Evolutionary conservation across 2,797 vertebrate genomes (phyloP), one percentile per base, ranked within the genome.

Genomic region (Melanotaenia trifasciata): DNA sequence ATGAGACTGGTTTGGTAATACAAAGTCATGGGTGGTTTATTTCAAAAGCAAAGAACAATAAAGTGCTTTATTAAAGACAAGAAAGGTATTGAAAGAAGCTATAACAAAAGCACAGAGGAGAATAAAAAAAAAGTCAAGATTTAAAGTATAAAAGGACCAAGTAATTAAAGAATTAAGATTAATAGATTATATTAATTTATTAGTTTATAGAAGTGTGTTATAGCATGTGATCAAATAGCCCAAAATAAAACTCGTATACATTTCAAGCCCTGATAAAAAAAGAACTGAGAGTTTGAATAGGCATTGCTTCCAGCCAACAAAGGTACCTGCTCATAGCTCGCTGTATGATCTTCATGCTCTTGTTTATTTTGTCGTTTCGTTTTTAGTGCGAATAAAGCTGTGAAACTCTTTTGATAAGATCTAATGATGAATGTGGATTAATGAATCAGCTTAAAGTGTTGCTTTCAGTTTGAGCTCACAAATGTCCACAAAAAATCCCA

Each of bases 391-490:
- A 60, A 47, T 54, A 45, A 59, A 59, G 1, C 4, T 0, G 30
- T 45, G 13, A 40, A 78, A 58, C 50, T 0, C 32, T 33, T 51
- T 63, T 58, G 38, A 36, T 43, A 43, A 45, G 18, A 35, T 59
- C 47, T 36, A 38, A 54, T 24, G 24, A 80, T 33, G 50, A 45
- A 28, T 35, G 64, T 59, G 22, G 53, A 69, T 33, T 24, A 22
- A 16, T 51, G 18, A 70, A 36, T 12, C 57, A 45, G 14, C 67
- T 8, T 40, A 38, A 8, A 7, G 59, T 75, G 11, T 58, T 71
- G 35, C 11, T 67, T 64, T 80, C n/a, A 74, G 62, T 67, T 30
- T 53, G 33, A 65, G 4, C 50, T 64, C n/a, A 50, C 33, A 62
- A 53, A 66, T 51, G 28, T 72, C 18, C 12, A 60, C 63, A 16